Evolutionary conservation across 2,888 invertebrate genomes (phyloP).

Genomic region (Dolichomitus sp.): DNA sequence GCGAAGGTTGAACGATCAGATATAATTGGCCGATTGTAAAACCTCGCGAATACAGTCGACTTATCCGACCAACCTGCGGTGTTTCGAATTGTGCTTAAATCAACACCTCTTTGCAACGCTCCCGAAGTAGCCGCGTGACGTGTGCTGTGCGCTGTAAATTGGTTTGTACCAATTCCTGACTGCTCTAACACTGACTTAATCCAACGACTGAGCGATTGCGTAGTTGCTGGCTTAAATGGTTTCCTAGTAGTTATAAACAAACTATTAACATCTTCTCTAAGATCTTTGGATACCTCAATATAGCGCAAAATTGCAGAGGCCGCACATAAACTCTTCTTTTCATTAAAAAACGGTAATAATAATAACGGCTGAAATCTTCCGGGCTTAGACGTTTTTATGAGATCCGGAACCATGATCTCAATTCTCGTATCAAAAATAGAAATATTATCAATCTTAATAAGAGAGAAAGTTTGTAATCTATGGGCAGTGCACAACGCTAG

Average conservation of each 20-base stretch:
- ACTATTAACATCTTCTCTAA: slow-evolving; percentile 8
- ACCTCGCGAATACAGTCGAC: slow-evolving; percentile 20
- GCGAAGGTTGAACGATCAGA: slow-evolving; percentile 10
- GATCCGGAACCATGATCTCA: slow-evolving; percentile 40
- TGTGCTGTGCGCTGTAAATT: slow-evolving; percentile 35
- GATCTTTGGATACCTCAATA: slow-evolving; percentile 31
- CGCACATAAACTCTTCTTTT: slow-evolving; percentile 41
- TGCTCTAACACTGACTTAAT: slow-evolving; percentile 8
- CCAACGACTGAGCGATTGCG: slow-evolving; percentile 46
- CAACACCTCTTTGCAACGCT: slow-evolving; percentile 28
- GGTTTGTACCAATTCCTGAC: slow-evolving; percentile 26
- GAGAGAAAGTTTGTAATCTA: slow-evolving; percentile 10
- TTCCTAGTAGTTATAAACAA: slow-evolving; percentile 17
- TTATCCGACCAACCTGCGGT: slow-evolving; percentile 36
- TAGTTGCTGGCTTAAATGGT: slow-evolving; percentile 36
- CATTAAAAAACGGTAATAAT: slow-evolving; percentile 32
- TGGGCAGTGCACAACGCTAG: slow-evolving; percentile 20
- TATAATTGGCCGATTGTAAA: slow-evolving; percentile 35
- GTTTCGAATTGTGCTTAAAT: slow-evolving; percentile 31
- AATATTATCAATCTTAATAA: slow-evolving; percentile 7
- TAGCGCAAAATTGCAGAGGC: slow-evolving; percentile 25
- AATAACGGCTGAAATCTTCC: slow-evolving; percentile 33
- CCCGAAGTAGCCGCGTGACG: slow-evolving; percentile 40
- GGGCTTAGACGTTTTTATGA: slow-evolving; percentile 49
- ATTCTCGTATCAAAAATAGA: not conserved